Evolutionary conservation across 2,797 vertebrate species (phyloP).

Genomic region (Trematomus bernacchii): DNA sequence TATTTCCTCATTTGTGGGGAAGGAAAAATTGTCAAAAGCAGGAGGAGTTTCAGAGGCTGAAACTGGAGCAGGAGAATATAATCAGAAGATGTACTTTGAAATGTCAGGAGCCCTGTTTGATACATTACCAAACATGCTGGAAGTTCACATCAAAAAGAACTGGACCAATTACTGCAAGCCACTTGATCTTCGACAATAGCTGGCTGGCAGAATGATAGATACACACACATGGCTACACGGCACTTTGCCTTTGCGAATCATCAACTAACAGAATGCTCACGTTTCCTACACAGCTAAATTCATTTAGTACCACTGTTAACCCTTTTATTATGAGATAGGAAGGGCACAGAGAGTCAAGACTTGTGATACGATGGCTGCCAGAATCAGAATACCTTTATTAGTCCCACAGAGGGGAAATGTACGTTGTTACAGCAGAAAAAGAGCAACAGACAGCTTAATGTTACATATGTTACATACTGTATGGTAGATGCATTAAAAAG

Average conservation of each 20-base stretch:
- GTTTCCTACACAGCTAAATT: slow-evolving; percentile 8
- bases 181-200: slow-evolving; percentile 34
- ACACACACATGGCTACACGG: slow-evolving; percentile 10
- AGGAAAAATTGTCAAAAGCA: slow-evolving; percentile 8
- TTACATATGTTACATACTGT: no score
- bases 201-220: slow-evolving; percentile 18
- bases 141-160: slow-evolving; percentile 46
- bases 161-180: slow-evolving; percentile 42
- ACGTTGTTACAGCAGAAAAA: no score
- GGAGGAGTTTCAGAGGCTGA: slow-evolving; percentile 1
- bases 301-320: slow-evolving; percentile 6
- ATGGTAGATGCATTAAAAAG: no score
- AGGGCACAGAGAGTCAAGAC: slow-evolving; percentile 13
- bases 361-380: rapidly evolving
- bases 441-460: no score
- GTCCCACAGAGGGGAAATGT: no score
- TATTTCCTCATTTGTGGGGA: slow-evolving; percentile 20
- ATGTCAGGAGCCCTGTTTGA: slow-evolving; percentile 10
- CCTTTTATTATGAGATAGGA: not conserved
- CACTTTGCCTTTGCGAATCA: slow-evolving; percentile 11
- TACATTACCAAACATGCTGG: slow-evolving; percentile 10
- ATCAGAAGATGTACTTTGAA: not conserved
- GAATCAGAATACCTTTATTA: no score
- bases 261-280: not conserved
- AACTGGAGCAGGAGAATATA: not conserved